These are phyloP conservation scores for Drosophila nigricruria DNA, from an alignment of 2,888 invertebrate genomes.

Conservation along the genomic window DNA sequence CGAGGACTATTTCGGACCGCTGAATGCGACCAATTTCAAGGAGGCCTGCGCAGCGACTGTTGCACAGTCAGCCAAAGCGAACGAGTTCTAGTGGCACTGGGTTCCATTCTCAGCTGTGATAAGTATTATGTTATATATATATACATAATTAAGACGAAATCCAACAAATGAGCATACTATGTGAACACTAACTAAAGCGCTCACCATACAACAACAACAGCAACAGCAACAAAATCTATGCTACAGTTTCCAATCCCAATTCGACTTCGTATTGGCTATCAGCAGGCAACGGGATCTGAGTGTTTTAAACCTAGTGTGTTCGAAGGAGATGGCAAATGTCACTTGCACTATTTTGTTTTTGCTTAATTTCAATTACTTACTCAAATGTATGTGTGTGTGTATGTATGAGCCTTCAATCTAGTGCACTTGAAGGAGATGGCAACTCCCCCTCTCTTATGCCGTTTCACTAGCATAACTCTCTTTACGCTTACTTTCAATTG, in stretches of 20 bases:
- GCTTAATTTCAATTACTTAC: not conserved
- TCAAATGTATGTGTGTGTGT: not conserved
- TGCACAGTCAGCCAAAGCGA: conserved; percentile 74
- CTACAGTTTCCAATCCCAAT: not conserved
- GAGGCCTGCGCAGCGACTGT: conserved; percentile 89
- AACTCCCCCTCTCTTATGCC: not conserved
- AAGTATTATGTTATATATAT: conserved; percentile 42
- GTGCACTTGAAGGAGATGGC: not conserved
- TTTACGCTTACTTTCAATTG: not conserved
- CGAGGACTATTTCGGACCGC: conserved; percentile 92
- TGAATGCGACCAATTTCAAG: conserved; percentile 95
- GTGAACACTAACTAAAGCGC: not conserved
- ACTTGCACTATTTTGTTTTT: not conserved
- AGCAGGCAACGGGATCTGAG: not conserved
- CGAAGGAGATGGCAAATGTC: not conserved
- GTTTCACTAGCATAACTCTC: not conserved
- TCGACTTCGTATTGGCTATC: not conserved
- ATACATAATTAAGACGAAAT: conserved; percentile 13
- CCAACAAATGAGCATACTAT: conserved; percentile 7
- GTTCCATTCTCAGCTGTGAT: conserved; percentile 63
- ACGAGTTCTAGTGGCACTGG: conserved; percentile 77
- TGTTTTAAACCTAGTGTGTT: not conserved
- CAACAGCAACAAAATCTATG: not conserved
- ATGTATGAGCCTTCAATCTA: not conserved
- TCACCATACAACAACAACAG: not conserved